Base-by-base conservation (phyloP, 1,140 invertebrate genomes). In the Sipha flava region DNA sequence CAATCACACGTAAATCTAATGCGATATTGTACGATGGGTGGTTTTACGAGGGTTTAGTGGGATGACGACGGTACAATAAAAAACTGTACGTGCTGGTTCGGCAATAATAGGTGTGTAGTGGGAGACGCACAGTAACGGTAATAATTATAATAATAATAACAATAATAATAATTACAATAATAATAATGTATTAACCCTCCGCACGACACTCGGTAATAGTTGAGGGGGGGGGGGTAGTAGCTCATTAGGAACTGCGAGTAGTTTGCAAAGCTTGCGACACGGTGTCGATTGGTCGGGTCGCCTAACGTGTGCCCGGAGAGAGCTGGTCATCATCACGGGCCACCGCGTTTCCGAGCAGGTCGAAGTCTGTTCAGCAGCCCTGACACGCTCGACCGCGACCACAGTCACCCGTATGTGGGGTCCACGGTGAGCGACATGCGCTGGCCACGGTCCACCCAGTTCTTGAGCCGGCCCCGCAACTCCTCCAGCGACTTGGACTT, bases 401-500 rank as follows among this genome's bases (percentile, higher is more conserved):
- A 2, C 14, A 66, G 31, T 66, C 66, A 87, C 75, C 86, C 86
- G 79, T 87, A 88, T 9, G 87, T 87, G 77, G 88, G 87, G 82
- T 88, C 87, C 40, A 88, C 83, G n/a, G 87, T 87, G 79, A 88
- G 84, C 62, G 87, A 85, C 80, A 88, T 85, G 83, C 91, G 92
- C 83, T 90, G 92, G 9, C 91, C 91, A 80, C 93, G 92, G 80
- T 94, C 93, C 1, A 94, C 92, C 89, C 92, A 93, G 84, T 93
- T 93, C 87, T 92, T 92, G 83, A 95, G 86, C 80, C 92, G 88
- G 0, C 93, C 94, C 7, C 93, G 86, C 57, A 95, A 84, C 83
- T 95, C 94, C 83, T 95, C 94, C 64, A 95, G 86, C 83, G 93
- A 94, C 86, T 94, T 94, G 31, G 93, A 94, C 85, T 95, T 95